phyloP scores from a whole-genome alignment of 2,888 invertebrate genomes.

The Glaucopsyche alexis region DNA sequence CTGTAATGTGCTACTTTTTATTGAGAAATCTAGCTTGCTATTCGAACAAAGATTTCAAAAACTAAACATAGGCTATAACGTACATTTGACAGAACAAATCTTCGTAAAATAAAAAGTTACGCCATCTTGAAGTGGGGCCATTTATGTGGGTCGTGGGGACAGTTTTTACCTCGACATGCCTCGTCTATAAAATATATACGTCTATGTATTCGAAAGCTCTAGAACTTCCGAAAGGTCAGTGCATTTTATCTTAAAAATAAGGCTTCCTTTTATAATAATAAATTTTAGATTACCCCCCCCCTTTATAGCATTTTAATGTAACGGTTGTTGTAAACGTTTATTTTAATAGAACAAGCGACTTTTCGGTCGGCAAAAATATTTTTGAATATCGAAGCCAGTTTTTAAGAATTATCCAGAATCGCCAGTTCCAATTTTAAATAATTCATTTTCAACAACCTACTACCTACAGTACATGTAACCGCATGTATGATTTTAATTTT shows the following conservation, averaged over 20 bases:
- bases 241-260: slow-evolving; percentile 32
- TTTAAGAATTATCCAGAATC: too few species aligned
- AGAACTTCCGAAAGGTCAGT: slow-evolving; percentile 31
- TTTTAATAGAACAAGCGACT: not conserved
- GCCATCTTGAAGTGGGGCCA: too few species aligned
- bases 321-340: slow-evolving; percentile 9
- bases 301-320: slow-evolving; percentile 3
- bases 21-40: not conserved
- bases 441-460: not conserved
- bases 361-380: not conserved
- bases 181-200: too few species aligned
- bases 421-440: not conserved
- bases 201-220: slow-evolving; percentile 28
- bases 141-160: too few species aligned
- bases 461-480: not conserved
- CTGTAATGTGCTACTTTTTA: slow-evolving; percentile 37
- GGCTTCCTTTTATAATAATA: slow-evolving; percentile 36
- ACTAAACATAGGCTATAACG: too few species aligned
- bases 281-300: slow-evolving; percentile 28
- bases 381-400: not conserved
- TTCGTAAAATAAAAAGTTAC: too few species aligned
- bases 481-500: slow-evolving; percentile 21
- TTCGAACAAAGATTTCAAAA: slow-evolving; percentile 20
- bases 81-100: too few species aligned
- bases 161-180: too few species aligned